Evolutionary conservation across 2,888 invertebrate species (phyloP).

Genomic region (Caenorhabditis drosophilae): DNA sequence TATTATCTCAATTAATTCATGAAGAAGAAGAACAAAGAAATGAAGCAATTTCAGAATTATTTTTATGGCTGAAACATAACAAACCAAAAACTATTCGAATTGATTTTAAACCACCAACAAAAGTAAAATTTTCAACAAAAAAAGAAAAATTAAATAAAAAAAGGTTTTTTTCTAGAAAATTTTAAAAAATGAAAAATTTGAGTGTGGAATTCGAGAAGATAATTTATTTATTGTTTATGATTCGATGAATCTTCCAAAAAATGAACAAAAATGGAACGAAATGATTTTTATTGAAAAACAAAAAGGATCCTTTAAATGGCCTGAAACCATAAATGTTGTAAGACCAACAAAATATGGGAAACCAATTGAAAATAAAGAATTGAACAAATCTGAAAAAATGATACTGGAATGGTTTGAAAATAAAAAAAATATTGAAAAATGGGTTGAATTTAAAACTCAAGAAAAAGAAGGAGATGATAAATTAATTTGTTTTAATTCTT

Average conservation of each 20-base stretch:
- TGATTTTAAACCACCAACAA: conserved; percentile 27
- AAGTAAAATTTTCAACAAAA: neutral
- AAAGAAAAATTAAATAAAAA: too few relatives aligned
- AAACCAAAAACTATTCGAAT: conserved; percentile 38
- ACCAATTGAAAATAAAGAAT: conserved; percentile 6
- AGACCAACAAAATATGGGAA: conserved; percentile 12
- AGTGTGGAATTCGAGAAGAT: conserved; percentile 24
- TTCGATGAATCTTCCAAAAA: conserved; percentile 41
- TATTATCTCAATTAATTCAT: conserved; percentile 22
- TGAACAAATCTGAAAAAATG: conserved; percentile 13
- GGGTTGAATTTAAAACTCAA: neutral
- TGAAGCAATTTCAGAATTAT: conserved; percentile 32
- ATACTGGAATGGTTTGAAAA: conserved; percentile 20
- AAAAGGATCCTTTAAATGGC: conserved; percentile 39
- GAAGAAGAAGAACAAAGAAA: conserved; percentile 31
- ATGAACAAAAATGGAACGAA: conserved; percentile 44
- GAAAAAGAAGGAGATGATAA: neutral
- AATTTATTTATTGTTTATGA: conserved; percentile 45
- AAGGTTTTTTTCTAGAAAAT: too few relatives aligned
- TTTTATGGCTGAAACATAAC: conserved; percentile 43
- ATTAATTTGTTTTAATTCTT: neutral
- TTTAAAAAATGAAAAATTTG: too few relatives aligned
- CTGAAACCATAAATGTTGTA: conserved; percentile 23
- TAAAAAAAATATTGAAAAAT: conserved; percentile 2
- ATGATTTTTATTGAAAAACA: conserved; percentile 37